phyloP scores from a whole-genome alignment of 2,888 invertebrate species.

The Parasteatoda lunata region DNA sequence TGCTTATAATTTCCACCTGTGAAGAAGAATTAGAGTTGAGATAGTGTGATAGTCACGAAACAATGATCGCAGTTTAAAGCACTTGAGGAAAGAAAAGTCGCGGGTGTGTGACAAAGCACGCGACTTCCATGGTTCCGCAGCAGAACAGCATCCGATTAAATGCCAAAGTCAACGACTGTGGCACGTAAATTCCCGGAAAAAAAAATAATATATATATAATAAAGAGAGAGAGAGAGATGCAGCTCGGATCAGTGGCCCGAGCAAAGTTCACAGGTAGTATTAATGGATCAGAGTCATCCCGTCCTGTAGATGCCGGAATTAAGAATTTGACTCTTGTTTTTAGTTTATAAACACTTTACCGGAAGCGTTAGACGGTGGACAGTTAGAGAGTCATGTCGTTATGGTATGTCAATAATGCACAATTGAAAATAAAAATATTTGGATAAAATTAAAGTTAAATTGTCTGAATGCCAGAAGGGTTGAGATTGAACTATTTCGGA shows the following conservation, averaged over 20 bases:
- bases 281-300: background rate
- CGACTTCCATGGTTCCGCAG: constrained; percentile 14
- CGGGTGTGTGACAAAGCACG: background rate
- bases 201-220: background rate
- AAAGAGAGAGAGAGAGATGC: background rate
- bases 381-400: too few species aligned
- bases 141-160: constrained; percentile 24
- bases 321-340: background rate
- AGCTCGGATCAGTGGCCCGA: constrained; percentile 19
- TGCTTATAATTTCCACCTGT: too few species aligned
- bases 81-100: background rate
- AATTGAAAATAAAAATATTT: too few species aligned
- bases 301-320: background rate
- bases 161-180: constrained; percentile 12
- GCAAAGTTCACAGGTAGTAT: background rate
- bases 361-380: background rate
- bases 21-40: background rate
- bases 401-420: too few species aligned
- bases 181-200: constrained; percentile 24
- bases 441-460: too few species aligned
- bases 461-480: too few species aligned
- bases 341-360: background rate
- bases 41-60: background rate
- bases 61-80: background rate
- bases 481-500: too few species aligned